Conservation (phyloP, 2,888 invertebrate genomes). For the Ptychoptera contaminata region DNA sequence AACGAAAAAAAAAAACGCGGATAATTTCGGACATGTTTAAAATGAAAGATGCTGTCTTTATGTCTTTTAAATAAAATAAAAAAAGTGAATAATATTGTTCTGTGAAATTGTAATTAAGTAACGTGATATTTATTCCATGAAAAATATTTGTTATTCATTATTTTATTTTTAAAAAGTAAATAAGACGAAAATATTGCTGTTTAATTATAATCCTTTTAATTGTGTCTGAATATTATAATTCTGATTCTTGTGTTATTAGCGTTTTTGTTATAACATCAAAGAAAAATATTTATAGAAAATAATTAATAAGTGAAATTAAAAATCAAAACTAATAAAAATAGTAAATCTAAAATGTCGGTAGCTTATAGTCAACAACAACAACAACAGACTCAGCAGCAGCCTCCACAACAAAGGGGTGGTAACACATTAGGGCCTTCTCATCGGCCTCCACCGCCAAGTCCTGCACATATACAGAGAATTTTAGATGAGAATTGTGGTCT, state of each 20-base stretch:
- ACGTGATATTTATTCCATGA: too few relatives aligned
- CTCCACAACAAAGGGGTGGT: slow-evolving; percentile 24
- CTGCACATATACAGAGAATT: slow-evolving; percentile 85
- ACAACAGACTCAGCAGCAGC: slow-evolving; percentile 20
- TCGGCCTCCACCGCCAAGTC: slow-evolving; percentile 54
- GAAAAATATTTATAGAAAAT: too few relatives aligned
- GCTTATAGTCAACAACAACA: slow-evolving; percentile 27
- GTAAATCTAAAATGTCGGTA: slow-evolving; percentile 31
- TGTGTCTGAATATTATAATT: too few relatives aligned
- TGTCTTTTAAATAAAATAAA: not conserved
- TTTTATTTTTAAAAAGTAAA: too few relatives aligned
- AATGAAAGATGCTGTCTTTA: not conserved
- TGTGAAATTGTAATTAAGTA: too few relatives aligned
- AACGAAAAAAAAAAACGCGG: too few relatives aligned
- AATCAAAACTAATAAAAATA: not conserved
- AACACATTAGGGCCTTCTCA: slow-evolving; percentile 20
- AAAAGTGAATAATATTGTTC: not conserved
- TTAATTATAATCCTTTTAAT: too few relatives aligned
- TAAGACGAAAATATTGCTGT: too few relatives aligned
- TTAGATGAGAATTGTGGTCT: slow-evolving; percentile 94
- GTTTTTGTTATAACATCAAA: not conserved
- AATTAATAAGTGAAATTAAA: too few relatives aligned
- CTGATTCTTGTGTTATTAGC: too few relatives aligned
- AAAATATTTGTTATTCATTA: too few relatives aligned
- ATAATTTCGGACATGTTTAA: not conserved